Conservation (phyloP, 2,113 vertebrate species). For the Cyphomyrus discorhynchus region DNA sequence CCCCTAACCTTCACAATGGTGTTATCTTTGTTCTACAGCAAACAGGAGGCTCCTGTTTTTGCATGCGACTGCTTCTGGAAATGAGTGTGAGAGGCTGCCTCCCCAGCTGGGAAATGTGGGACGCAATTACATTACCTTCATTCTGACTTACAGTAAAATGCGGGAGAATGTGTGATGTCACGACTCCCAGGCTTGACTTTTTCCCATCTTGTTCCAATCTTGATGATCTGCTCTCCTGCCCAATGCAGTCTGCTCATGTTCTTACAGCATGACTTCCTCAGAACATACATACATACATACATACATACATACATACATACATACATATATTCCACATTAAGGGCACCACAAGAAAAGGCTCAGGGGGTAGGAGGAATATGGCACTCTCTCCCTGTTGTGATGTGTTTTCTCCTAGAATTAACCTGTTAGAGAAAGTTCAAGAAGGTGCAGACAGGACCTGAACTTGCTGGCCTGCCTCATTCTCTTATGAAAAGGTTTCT, state of each 20-base stretch:
- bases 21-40: neutral
- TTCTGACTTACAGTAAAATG: neutral
- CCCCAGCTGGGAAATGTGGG: neutral
- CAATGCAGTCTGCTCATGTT: neutral
- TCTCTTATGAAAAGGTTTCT: neutral
- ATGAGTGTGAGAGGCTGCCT: neutral
- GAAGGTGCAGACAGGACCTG: neutral
- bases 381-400: neutral
- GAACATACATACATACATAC: neutral
- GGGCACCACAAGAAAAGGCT: neutral
- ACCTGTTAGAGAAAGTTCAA: neutral
- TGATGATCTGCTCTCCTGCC: neutral
- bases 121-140: neutral
- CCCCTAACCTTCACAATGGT: neutral
- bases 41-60: neutral
- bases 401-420: neutral
- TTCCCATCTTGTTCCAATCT: neutral
- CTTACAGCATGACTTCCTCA: neutral
- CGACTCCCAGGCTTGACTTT: neutral
- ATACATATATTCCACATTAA: neutral
- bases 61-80: neutral
- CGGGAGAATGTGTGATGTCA: neutral
- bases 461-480: neutral
- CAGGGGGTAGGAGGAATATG: neutral
- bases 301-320: too few species aligned